Evolutionary conservation across 1,140 invertebrate genomes (phyloP), one percentile per base, ranked within the genome.

Genomic region (Oryctes rhinoceros): DNA sequence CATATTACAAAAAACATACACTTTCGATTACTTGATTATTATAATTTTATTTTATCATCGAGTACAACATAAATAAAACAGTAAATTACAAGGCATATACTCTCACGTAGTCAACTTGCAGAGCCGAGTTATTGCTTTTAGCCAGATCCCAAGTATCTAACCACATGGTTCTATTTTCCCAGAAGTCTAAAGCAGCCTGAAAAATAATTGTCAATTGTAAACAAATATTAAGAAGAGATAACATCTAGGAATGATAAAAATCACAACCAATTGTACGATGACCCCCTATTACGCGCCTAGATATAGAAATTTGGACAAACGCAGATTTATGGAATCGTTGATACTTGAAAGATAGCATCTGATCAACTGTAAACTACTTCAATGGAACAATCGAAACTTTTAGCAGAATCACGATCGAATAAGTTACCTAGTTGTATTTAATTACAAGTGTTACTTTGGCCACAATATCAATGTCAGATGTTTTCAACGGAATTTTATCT

Each of bases 51-150:
- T 44, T 44, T 7, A 7, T 44, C 39, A 3, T 44, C 39, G 5
- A 44, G 9, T 10, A 44, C 9, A 44, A 44, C 5, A 44, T 44
- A 44, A 20, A 76, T 76, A 35, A 20, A 30, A 3, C 35, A 76
- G 7, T 24, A 30, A n/a, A 76, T 13, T 89, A 89, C 65, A 88
- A 89, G 84, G 84, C 87, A 35, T 74, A 82, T 35, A 82, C 76
- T 77, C 67, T 67, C 30, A 82, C 47, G 44, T 80, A 80, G 71
- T 82, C 81, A 67, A 82, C 65, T 79, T 82, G 59, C 0, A 82
- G 79, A 71, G 79, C 81, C 5, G 79, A 59, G 62, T 77, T 35
- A 78, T 81, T 71, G 37, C 65, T 77, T 13, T 59, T 20, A 3
- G 62, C 65, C 13, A 80, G 30, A 24, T 79, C 30, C 81, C 79